Evolutionary conservation across 2,113 vertebrate genomes (phyloP).

Genomic region (Zapornia atra): DNA sequence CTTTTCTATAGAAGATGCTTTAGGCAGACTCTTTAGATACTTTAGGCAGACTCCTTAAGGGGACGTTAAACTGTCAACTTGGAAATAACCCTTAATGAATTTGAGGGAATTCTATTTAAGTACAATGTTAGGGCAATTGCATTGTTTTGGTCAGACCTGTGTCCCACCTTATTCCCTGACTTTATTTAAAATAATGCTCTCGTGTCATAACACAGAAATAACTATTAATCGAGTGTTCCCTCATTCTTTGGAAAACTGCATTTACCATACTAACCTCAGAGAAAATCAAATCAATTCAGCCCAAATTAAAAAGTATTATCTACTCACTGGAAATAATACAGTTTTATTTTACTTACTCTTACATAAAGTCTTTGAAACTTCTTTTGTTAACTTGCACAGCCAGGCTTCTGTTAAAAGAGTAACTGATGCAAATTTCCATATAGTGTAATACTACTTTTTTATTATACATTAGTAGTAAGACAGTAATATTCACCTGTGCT

Average conservation of each 20-base stretch:
- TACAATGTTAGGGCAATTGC: not conserved
- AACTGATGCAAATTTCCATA: not conserved
- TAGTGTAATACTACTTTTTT: not conserved
- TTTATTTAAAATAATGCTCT: not conserved
- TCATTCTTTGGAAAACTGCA: not conserved
- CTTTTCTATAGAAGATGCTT: not conserved
- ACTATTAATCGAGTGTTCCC: not conserved
- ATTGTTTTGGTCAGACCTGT: not conserved
- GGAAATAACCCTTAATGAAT: not conserved
- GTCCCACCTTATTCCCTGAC: not conserved
- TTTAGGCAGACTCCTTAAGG: not conserved
- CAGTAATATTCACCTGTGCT: not conserved
- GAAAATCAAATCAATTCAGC: not conserved
- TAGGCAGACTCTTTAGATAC: no score
- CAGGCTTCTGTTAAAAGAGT: not conserved
- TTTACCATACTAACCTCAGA: not conserved
- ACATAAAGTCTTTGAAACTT: not conserved
- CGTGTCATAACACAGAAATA: not conserved
- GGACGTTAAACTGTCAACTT: not conserved
- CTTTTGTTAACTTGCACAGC: not conserved
- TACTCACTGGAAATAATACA: not conserved
- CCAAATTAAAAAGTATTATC: not conserved
- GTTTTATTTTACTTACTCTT: not conserved
- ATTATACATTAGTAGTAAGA: not conserved
- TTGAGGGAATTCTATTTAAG: not conserved